phyloP scores from a whole-genome alignment of 2,797 vertebrate species.

The Antennarius maculatus region DNA sequence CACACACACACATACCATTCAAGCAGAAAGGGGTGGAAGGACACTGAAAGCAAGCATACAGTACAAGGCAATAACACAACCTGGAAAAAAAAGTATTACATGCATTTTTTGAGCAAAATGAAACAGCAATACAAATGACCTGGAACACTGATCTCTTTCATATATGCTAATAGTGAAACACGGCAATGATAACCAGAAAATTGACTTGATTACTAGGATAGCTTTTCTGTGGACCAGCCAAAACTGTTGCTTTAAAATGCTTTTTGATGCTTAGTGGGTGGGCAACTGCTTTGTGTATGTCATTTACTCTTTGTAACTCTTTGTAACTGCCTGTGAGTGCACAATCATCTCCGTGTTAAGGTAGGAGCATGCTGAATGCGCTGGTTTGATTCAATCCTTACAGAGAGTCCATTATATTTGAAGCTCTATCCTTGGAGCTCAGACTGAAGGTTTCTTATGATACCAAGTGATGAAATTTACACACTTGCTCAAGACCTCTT shows the following conservation, averaged over 20 bases:
- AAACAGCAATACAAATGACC: constrained; percentile 54
- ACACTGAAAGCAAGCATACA: constrained; percentile 16
- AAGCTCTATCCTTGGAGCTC: constrained; percentile 52
- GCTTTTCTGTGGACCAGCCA: constrained; percentile 48
- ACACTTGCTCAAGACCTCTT: constrained; percentile 63
- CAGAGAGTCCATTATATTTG: constrained; percentile 54
- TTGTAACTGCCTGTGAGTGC: constrained; percentile 25
- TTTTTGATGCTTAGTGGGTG: constrained; percentile 38
- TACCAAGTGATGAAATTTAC: constrained; percentile 52
- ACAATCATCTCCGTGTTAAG: constrained; percentile 51
- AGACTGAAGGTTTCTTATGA: constrained; percentile 15
- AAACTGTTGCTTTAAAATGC: constrained; percentile 53
- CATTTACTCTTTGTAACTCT: constrained; percentile 47
- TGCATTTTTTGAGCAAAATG: constrained; percentile 6
- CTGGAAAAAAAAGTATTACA: constrained; percentile 11
- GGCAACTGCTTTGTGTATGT: constrained; percentile 54
- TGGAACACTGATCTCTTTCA: constrained; percentile 56
- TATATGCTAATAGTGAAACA: constrained; percentile 56
- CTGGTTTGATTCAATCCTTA: constrained; percentile 32
- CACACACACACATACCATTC: constrained; percentile 13
- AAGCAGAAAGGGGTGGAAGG: constrained; percentile 10
- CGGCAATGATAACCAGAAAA: constrained; percentile 58
- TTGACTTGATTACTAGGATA: constrained; percentile 55
- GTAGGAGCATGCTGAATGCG: constrained; percentile 36
- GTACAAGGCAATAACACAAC: constrained; percentile 5